These are phyloP conservation scores for Tachycineta bicolor DNA, from an alignment of 2,113 vertebrate genomes.

Conservation along the genomic window DNA sequence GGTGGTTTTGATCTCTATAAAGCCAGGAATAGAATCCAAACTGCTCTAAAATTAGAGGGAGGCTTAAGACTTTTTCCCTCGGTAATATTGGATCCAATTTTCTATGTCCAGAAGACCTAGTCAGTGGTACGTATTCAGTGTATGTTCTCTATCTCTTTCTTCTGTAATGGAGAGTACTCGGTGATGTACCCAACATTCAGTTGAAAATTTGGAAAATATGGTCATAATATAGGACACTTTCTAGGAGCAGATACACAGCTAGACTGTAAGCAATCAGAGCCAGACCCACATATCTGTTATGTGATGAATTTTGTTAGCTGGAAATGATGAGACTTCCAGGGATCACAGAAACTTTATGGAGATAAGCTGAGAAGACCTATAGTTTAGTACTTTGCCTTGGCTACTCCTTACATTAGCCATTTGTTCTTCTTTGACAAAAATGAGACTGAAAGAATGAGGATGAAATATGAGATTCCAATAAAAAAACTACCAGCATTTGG, in stretches of 20 bases:
- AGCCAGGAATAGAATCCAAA: background rate
- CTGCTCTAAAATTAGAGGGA: background rate
- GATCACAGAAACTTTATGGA: background rate
- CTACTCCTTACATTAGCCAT: background rate
- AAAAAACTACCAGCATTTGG: background rate
- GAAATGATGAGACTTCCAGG: background rate
- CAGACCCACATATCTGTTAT: background rate
- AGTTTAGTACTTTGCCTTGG: background rate
- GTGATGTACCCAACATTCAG: background rate
- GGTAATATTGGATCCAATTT: background rate
- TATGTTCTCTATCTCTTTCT: background rate
- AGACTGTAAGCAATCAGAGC: background rate
- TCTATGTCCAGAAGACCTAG: background rate
- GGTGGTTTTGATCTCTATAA: background rate
- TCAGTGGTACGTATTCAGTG: fast-evolving
- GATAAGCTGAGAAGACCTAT: background rate
- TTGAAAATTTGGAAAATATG: background rate
- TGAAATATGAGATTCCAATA: background rate
- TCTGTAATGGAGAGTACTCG: background rate
- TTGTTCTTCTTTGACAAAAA: background rate
- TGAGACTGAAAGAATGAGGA: background rate
- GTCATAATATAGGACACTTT: background rate
- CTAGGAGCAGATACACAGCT: background rate
- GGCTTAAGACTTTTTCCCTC: background rate
- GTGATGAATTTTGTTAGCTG: background rate